phyloP scores from a whole-genome alignment of 1,140 invertebrate genomes.

The Drosophila watanabei region DNA sequence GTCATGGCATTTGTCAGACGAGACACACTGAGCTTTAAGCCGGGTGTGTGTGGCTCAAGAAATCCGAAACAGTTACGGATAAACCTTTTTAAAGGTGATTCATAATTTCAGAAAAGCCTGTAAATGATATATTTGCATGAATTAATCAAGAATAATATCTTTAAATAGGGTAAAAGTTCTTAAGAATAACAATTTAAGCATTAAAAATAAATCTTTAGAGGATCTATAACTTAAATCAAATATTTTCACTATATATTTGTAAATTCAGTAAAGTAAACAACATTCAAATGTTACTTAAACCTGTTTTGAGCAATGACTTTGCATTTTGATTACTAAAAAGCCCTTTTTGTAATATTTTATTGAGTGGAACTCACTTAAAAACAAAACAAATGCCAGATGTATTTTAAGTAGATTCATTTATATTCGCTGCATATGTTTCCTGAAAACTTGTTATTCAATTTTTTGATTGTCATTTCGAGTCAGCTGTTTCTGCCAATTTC shows the following conservation, averaged over 20 bases:
- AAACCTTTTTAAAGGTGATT: slow-evolving; percentile 7
- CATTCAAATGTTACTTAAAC: not conserved
- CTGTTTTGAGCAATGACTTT: not conserved
- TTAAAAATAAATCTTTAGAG: not conserved
- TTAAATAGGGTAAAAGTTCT: not conserved
- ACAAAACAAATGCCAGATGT: no score
- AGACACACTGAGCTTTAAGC: slow-evolving; percentile 30
- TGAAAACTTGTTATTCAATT: slow-evolving; percentile 23
- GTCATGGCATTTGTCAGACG: slow-evolving; percentile 60
- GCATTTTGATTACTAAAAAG: not conserved
- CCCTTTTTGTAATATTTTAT: not conserved
- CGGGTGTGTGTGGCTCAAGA: not conserved
- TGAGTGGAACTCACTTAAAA: slow-evolving; percentile 2
- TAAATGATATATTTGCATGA: not conserved
- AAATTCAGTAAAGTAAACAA: not conserved
- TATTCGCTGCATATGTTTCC: slow-evolving; percentile 1
- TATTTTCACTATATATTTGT: not conserved
- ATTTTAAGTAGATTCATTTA: slow-evolving; percentile 7
- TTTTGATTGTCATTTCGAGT: slow-evolving; percentile 9
- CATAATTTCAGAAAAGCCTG: not conserved
- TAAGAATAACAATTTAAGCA: not conserved
- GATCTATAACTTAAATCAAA: no score
- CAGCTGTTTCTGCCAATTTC: slow-evolving; percentile 12
- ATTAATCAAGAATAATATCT: not conserved
- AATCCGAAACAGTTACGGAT: slow-evolving; percentile 29